Evolutionary conservation across 2,113 vertebrate species (phyloP).

Genomic region (Cricetomys ansorgei): DNA sequence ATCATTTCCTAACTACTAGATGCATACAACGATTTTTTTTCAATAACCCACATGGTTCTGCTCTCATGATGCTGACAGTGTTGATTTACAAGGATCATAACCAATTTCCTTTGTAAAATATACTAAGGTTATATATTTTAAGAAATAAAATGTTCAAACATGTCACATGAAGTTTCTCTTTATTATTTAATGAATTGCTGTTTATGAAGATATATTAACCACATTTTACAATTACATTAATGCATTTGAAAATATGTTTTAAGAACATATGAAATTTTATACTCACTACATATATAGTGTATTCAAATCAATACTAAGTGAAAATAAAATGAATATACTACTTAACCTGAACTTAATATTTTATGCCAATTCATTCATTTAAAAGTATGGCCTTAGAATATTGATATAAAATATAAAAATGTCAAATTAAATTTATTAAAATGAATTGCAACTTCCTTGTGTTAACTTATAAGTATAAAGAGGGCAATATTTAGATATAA

Average conservation of each 20-base stretch:
- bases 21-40: slow-evolving; percentile 66
- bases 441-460: background rate
- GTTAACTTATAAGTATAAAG: background rate
- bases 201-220: slow-evolving; percentile 45
- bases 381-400: background rate
- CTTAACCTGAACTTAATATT: background rate
- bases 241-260: background rate
- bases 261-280: background rate
- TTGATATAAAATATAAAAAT: background rate
- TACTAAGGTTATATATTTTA: slow-evolving; percentile 77
- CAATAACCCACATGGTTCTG: slow-evolving; percentile 72
- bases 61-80: slow-evolving; percentile 76
- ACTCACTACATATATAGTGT: background rate
- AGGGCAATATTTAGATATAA: background rate
- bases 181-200: slow-evolving; percentile 66
- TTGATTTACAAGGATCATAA: slow-evolving; percentile 31
- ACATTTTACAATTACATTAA: slow-evolving; percentile 21
- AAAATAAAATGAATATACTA: background rate
- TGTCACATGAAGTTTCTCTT: slow-evolving; percentile 62
- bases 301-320: background rate
- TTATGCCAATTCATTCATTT: background rate
- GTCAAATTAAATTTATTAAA: background rate
- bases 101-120: slow-evolving; percentile 47
- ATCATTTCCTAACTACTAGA: background rate
- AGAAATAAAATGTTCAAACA: slow-evolving; percentile 71